phyloP scores from a whole-genome alignment of 2,113 vertebrate species.

The Aegotheles bennettii region DNA sequence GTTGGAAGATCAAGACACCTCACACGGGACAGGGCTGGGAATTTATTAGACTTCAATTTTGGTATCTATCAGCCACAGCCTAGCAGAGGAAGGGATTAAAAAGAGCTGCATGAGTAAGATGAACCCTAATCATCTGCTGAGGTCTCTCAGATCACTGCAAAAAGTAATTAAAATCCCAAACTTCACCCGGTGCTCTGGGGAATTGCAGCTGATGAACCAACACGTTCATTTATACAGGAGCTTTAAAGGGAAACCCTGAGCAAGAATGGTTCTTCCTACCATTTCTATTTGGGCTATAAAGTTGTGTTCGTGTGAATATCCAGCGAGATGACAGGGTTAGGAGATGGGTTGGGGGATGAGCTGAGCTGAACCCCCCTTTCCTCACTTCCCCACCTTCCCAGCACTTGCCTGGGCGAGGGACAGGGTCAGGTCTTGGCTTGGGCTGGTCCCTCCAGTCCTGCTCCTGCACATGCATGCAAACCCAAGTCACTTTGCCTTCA shows the following conservation, averaged over 20 bases:
- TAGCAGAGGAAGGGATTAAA: slow-evolving; percentile 10
- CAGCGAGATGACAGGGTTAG: neutral
- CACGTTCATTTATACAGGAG: neutral
- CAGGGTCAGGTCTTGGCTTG: too few relatives aligned
- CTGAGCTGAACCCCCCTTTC: rapidly evolving
- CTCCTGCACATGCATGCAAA: neutral
- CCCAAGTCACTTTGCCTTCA: too few relatives aligned
- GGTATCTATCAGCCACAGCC: neutral
- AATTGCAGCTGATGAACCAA: slow-evolving; percentile 13
- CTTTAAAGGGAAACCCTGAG: neutral
- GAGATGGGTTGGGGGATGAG: neutral
- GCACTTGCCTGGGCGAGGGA: neutral
- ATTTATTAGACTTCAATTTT: slow-evolving; percentile 21
- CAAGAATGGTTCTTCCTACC: neutral
- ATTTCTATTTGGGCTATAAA: neutral
- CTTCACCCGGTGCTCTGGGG: neutral
- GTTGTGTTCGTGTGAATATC: neutral
- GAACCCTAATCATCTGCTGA: neutral
- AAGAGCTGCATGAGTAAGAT: slow-evolving; percentile 28
- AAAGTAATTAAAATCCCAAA: slow-evolving; percentile 63
- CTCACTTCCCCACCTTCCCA: neutral
- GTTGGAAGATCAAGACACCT: neutral
- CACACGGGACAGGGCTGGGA: neutral
- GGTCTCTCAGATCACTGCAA: neutral
- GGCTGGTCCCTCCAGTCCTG: neutral